Percentiles rank a stretch among this genome's conserved stretches.
Evolutionary conservation across 2,113 vertebrate species (phyloP).

Genomic region (Nibea coibor): DNA sequence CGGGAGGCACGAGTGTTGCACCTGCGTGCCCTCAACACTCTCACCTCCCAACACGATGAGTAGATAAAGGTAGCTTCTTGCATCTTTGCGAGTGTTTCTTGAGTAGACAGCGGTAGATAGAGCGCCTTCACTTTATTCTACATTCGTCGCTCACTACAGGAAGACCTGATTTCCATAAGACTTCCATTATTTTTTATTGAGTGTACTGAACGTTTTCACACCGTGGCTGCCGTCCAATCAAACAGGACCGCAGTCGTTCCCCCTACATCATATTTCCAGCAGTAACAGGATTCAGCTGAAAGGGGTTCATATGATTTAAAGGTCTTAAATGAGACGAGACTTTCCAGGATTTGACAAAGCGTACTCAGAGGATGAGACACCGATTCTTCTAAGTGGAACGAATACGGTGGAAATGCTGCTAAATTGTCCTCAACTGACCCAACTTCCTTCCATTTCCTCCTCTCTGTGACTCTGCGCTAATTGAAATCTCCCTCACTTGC

Average conservation of each 20-base stretch:
- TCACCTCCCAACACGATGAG: neutral
- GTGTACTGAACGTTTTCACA: neutral
- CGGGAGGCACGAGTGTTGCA: neutral
- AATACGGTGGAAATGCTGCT: slow-evolving; percentile 39
- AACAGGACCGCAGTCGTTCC: neutral
- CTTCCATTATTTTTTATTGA: slow-evolving; percentile 27
- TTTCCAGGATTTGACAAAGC: slow-evolving; percentile 43
- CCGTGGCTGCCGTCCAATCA: neutral
- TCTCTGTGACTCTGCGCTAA: slow-evolving; percentile 15
- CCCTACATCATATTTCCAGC: neutral
- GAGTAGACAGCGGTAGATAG: neutral
- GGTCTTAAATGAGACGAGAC: slow-evolving; percentile 28
- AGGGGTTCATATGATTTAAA: slow-evolving; percentile 24
- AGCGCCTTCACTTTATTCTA: neutral
- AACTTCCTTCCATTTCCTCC: neutral
- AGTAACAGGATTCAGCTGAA: slow-evolving; percentile 6
- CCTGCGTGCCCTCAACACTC: neutral
- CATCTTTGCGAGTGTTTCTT: neutral
- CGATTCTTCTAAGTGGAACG: slow-evolving; percentile 32
- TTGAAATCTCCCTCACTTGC: slow-evolving; percentile 26
- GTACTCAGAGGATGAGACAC: neutral
- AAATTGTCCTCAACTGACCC: slow-evolving; percentile 45
- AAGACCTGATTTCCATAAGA: slow-evolving; percentile 12
- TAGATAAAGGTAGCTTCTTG: neutral
- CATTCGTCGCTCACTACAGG: slow-evolving; percentile 1